A percentile compares a stretch with the other conserved stretches of the same genome.
Evolutionary conservation across 2,113 vertebrate genomes (phyloP).

Genomic region (Anhinga rufa): DNA sequence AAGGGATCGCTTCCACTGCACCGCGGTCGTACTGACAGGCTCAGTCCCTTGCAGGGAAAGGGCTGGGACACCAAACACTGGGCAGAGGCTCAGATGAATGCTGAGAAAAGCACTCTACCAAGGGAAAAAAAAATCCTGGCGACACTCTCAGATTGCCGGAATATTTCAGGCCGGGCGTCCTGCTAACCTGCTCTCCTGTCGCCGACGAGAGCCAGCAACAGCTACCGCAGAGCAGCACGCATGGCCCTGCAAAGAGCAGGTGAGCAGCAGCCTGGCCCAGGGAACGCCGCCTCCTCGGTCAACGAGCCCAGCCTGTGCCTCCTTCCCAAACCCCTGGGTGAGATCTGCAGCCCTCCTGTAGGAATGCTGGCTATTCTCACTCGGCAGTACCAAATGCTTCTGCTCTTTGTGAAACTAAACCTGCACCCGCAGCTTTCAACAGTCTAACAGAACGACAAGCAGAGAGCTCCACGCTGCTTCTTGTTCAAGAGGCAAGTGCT

Average conservation of each 20-base stretch:
- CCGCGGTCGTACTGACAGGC: neutral
- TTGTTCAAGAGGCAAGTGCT: neutral
- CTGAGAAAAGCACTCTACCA: neutral
- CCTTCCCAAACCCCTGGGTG: neutral
- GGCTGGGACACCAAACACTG: neutral
- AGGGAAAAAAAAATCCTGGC: neutral
- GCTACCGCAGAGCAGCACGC: neutral
- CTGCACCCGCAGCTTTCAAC: neutral
- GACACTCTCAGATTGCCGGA: neutral
- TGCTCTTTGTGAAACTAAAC: neutral
- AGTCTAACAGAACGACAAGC: neutral
- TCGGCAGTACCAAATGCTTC: neutral
- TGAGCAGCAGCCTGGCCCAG: neutral
- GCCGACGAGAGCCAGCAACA: neutral
- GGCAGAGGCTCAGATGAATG: neutral
- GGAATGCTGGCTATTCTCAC: neutral
- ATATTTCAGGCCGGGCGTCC: neutral
- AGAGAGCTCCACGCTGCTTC: neutral
- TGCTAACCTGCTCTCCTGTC: neutral
- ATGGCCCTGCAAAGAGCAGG: neutral
- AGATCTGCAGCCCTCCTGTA: neutral
- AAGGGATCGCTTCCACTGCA: neutral
- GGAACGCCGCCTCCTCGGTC: neutral
- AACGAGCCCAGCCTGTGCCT: accelerated
- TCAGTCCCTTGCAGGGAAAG: neutral